Evolutionary conservation across 2,113 vertebrate genomes (phyloP).

Genomic region (Poeciliopsis turrubarensis): DNA sequence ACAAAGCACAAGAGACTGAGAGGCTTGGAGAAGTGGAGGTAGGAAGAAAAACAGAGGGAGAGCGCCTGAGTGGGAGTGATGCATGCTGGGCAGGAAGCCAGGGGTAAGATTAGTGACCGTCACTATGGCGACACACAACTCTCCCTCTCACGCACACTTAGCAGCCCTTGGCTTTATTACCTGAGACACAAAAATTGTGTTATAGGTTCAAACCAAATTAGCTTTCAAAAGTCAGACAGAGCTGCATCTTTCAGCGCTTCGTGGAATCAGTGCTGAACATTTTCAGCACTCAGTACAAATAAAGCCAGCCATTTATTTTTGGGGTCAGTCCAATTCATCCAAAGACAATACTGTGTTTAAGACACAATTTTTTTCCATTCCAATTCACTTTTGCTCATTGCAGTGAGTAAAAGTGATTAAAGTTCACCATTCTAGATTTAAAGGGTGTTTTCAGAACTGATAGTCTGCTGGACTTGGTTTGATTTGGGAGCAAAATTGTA

Average conservation of each 20-base stretch:
- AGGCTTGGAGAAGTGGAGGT: slow-evolving; percentile 25
- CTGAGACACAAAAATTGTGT: slow-evolving; percentile 17
- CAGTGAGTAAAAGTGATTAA: not conserved
- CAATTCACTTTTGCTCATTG: not conserved
- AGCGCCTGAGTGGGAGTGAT: slow-evolving; percentile 69
- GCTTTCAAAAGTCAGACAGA: not conserved
- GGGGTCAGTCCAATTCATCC: too few species aligned
- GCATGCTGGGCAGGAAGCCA: slow-evolving; percentile 74
- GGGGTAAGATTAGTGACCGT: slow-evolving; percentile 72
- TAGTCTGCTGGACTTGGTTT: too few species aligned
- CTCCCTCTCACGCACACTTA: slow-evolving; percentile 24
- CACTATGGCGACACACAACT: slow-evolving; percentile 71
- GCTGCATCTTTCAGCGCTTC: not conserved
- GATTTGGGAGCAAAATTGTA: too few species aligned
- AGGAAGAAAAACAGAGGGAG: slow-evolving; percentile 47
- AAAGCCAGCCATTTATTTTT: not conserved
- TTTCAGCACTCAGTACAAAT: not conserved
- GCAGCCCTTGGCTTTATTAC: slow-evolving; percentile 29
- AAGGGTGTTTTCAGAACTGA: too few species aligned
- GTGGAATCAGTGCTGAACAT: not conserved
- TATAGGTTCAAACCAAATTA: slow-evolving; percentile 3
- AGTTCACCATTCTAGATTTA: not conserved
- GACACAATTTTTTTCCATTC: not conserved
- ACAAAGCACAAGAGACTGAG: slow-evolving; percentile 21
- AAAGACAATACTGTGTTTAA: too few species aligned